Conservation (phyloP, 2,113 vertebrate genomes). For the Rhombomys opimus region DNA sequence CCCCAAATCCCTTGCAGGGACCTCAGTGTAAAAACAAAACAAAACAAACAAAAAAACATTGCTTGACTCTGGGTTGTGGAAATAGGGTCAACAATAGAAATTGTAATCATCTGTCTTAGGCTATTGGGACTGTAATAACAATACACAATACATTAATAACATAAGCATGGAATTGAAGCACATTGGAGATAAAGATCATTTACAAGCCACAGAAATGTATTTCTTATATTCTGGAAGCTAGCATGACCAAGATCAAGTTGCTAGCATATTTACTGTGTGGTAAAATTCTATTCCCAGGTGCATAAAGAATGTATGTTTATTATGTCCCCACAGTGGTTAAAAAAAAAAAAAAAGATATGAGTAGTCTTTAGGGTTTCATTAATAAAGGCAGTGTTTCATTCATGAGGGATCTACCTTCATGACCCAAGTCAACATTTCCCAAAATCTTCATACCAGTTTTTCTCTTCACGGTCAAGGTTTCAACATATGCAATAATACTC, state of each 20-base stretch:
- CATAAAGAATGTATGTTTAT: too few relatives aligned
- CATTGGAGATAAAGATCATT: not conserved
- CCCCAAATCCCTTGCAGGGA: not conserved
- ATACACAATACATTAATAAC: not conserved
- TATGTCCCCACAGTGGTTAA: not conserved
- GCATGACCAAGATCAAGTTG: not conserved
- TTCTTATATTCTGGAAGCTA: not conserved
- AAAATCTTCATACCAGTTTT: not conserved
- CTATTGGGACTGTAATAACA: not conserved
- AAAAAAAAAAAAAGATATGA: too few relatives aligned
- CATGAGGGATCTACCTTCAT: fast-evolving
- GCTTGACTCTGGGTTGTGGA: not conserved
- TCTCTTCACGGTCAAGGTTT: not conserved
- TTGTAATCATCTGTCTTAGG: not conserved
- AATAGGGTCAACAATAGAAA: not conserved
- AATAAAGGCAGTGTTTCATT: not conserved
- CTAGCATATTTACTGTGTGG: not conserved
- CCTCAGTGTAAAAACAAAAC: not conserved
- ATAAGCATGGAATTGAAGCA: not conserved
- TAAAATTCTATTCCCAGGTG: not conserved
- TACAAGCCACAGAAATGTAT: not conserved
- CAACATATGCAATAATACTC: not conserved
- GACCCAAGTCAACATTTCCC: not conserved
- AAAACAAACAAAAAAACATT: not conserved
- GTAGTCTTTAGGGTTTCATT: not conserved